phyloP scores from a whole-genome alignment of 2,797 vertebrate genomes.

The Spatula versicolor region DNA sequence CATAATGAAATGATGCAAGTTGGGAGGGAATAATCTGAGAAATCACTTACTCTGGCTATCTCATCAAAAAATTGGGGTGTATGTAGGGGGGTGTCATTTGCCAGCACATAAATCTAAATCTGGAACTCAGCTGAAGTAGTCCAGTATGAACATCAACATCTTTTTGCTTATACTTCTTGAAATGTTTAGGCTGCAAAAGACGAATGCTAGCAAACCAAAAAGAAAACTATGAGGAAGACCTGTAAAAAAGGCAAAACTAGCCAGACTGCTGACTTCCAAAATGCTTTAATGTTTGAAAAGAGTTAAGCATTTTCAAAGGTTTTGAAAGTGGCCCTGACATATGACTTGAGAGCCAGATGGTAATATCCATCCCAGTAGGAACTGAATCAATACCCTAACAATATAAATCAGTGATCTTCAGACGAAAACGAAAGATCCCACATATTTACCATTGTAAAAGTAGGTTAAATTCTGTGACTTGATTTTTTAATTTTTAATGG shows the following conservation, averaged over 20 bases:
- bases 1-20: constrained; percentile 4
- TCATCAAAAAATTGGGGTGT: constrained; percentile 17
- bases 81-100: neutral
- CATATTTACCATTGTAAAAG: neutral
- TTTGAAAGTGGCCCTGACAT: neutral
- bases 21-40: constrained; percentile 61
- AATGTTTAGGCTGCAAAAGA: constrained; percentile 28
- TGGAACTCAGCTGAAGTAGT: neutral
- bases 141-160: neutral
- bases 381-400: neutral
- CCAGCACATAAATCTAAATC: neutral
- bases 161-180: constrained; percentile 25
- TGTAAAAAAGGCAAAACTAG: constrained; percentile 6
- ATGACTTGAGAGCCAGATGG: neutral
- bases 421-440: neutral
- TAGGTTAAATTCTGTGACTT: neutral
- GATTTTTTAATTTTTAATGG: too few relatives aligned
- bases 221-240: neutral
- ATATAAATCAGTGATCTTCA: neutral
- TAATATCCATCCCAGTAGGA: neutral
- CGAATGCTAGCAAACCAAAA: constrained; percentile 1
- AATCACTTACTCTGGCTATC: constrained; percentile 60
- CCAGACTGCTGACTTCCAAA: neutral
- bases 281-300: neutral
- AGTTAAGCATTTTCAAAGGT: neutral